Evolutionary conservation across 2,113 vertebrate genomes (phyloP).

Genomic region (Poeciliopsis retropinna): DNA sequence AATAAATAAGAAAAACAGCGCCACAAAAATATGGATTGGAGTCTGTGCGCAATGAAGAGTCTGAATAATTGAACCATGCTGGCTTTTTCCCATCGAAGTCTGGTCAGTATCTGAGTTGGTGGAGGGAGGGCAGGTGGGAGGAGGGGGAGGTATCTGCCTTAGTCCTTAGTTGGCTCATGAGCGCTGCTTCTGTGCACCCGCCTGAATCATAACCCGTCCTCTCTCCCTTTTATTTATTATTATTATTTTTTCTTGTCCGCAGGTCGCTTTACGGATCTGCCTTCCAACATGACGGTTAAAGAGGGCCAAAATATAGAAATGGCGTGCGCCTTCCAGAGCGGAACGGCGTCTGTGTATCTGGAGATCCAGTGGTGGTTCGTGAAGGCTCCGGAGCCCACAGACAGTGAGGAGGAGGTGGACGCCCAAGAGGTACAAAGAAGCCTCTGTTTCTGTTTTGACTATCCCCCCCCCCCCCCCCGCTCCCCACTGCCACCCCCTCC

Average conservation of each 20-base stretch:
- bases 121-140: not conserved
- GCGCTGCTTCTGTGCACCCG: not conserved
- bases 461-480: too few relatives aligned
- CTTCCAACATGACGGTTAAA: slow-evolving; percentile 90
- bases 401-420: slow-evolving; percentile 79
- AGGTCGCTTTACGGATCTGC: slow-evolving; percentile 96
- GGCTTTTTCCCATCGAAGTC: not conserved
- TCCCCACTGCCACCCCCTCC: too few relatives aligned
- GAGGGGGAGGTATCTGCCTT: not conserved
- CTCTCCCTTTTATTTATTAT: too few relatives aligned
- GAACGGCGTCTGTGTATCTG: slow-evolving; percentile 89
- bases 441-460: not conserved
- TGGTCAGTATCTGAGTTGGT: not conserved
- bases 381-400: slow-evolving; percentile 82
- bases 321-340: slow-evolving; percentile 95
- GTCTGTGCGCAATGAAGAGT: not conserved
- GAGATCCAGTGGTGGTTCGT: slow-evolving; percentile 99
- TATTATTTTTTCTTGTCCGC: slow-evolving; percentile 57
- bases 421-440: slow-evolving; percentile 82
- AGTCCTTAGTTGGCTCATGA: not conserved
- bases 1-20: too few relatives aligned
- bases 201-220: not conserved
- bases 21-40: not conserved
- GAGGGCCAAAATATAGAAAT: slow-evolving; percentile 97
- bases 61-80: not conserved